These are phyloP conservation scores for Dynastes tityus DNA, from an alignment of 2,888 invertebrate species.

Conservation along the genomic window DNA sequence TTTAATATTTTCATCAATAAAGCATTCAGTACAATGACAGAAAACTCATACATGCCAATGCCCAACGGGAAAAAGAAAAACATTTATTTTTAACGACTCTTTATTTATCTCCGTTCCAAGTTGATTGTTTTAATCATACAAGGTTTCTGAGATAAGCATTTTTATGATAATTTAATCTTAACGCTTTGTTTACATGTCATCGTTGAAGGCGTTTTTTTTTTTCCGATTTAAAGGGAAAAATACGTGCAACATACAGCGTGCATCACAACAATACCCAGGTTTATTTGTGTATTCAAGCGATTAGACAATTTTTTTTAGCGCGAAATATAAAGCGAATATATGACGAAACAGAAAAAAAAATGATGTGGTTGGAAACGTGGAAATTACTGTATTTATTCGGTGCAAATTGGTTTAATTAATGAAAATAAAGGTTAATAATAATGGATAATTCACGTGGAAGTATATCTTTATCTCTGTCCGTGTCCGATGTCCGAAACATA, in stretches of 20 bases:
- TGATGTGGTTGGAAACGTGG: too few relatives aligned
- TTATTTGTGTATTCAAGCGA: neutral
- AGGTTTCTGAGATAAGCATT: conserved; percentile 28
- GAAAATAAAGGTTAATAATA: too few relatives aligned
- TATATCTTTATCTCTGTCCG: too few relatives aligned
- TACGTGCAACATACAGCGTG: neutral
- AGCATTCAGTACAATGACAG: neutral
- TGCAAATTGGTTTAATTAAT: too few relatives aligned
- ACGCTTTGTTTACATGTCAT: conserved; percentile 28
- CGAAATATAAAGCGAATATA: too few relatives aligned
- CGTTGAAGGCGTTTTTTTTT: conserved; percentile 3
- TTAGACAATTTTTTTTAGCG: too few relatives aligned
- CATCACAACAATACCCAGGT: neutral
- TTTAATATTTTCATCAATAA: neutral
- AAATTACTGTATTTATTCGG: too few relatives aligned
- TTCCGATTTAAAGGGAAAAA: conserved; percentile 13
- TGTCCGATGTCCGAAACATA: too few relatives aligned
- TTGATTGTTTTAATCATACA: conserved; percentile 31
- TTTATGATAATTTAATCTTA: conserved; percentile 34
- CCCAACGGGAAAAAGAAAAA: conserved; percentile 11
- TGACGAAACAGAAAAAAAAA: too few relatives aligned
- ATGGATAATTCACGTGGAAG: too few relatives aligned
- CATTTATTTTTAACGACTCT: conserved; percentile 26
- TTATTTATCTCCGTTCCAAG: conserved; percentile 17
- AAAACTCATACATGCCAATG: neutral